A percentile compares a stretch with the other conserved stretches of the same genome.
phyloP scores from a whole-genome alignment of 2,888 invertebrate species.

The Pseudococcus longispinus region DNA sequence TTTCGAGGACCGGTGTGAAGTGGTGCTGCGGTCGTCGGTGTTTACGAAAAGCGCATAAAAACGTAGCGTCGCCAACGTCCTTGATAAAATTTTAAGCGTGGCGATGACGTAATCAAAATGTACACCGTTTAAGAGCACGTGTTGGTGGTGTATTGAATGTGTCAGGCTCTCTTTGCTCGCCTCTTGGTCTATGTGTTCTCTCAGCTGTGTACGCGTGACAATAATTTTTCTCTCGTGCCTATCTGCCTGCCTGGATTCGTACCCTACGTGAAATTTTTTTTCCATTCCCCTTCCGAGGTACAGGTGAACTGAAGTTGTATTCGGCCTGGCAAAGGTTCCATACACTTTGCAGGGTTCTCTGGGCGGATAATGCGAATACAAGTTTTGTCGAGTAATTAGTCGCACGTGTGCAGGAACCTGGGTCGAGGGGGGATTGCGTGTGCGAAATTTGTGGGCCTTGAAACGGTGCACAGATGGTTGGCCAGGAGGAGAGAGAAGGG shows the following conservation, averaged over 20 bases:
- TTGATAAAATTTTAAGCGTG: constrained; percentile 43
- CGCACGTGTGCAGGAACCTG: background rate
- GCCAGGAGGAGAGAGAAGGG: background rate
- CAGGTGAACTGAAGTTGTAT: background rate
- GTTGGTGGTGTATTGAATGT: constrained; percentile 39
- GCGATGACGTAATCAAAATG: constrained; percentile 26
- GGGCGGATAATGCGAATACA: background rate
- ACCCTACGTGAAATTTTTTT: background rate
- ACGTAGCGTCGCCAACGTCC: background rate
- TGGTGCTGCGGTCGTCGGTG: background rate
- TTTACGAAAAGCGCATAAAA: constrained; percentile 42
- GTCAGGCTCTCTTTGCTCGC: background rate
- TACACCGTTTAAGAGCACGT: constrained; percentile 13
- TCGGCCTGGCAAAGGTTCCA: background rate
- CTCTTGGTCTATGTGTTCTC: background rate
- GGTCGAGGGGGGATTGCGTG: background rate
- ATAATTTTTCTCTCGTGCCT: background rate
- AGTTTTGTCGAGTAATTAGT: background rate
- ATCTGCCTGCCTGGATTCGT: background rate
- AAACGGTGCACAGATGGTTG: background rate
- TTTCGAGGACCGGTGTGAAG: background rate
- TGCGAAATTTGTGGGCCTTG: background rate
- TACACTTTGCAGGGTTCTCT: background rate
- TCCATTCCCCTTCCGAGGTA: background rate
- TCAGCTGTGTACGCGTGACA: constrained; percentile 5